Conservation (phyloP, 1,140 invertebrate genomes). For the Melanaphis sacchari region DNA sequence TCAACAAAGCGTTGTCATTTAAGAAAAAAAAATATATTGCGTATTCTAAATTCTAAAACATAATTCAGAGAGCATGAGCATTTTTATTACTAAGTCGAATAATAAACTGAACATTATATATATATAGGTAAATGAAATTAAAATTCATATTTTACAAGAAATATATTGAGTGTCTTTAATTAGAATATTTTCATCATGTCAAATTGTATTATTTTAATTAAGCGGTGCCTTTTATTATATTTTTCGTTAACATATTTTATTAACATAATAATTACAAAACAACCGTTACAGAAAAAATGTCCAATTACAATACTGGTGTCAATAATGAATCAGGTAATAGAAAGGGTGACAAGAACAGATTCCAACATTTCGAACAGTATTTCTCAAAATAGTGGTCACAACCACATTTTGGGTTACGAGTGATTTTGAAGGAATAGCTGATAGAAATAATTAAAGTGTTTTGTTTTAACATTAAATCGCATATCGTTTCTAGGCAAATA, state of each 20-base stretch:
- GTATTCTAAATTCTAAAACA: neutral
- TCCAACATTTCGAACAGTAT: neutral
- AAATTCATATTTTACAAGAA: neutral
- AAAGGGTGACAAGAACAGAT: slow-evolving; percentile 31
- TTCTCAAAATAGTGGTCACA: neutral
- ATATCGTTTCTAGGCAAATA: neutral
- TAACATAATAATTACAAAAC: neutral
- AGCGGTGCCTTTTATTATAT: neutral
- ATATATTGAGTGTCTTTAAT: too few species aligned
- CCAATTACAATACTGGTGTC: neutral
- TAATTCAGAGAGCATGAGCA: neutral
- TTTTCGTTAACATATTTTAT: neutral
- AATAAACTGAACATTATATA: neutral
- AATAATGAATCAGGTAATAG: slow-evolving; percentile 10
- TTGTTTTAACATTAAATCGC: slow-evolving; percentile 25
- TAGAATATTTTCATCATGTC: neutral
- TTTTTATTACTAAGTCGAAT: neutral
- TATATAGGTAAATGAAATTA: neutral
- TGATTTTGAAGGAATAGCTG: slow-evolving; percentile 7
- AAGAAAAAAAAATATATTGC: neutral
- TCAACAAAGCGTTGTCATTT: neutral
- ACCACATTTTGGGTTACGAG: slow-evolving; percentile 6
- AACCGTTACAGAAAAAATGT: neutral
- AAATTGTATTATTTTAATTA: neutral
- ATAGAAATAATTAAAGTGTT: slow-evolving; percentile 32